These are phyloP conservation scores for Melanocharis versteri DNA, from an alignment of 2,113 vertebrate species.

Conservation along the genomic window DNA sequence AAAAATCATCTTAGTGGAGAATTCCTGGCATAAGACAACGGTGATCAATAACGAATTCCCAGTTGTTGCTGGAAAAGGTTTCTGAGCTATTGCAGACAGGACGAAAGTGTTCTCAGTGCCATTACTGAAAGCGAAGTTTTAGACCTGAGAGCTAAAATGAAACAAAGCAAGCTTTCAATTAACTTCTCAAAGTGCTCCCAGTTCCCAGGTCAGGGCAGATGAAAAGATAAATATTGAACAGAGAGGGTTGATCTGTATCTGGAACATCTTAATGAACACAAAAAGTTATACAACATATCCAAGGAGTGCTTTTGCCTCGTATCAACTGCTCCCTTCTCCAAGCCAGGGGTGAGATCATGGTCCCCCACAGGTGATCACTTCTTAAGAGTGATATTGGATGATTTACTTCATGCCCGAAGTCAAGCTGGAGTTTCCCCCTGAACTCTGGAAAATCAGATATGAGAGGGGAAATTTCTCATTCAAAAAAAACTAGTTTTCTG, in stretches of 20 bases:
- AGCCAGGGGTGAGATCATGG: background rate
- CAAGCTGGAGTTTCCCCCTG: background rate
- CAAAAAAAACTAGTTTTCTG: background rate
- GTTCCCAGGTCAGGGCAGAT: slow-evolving; percentile 50
- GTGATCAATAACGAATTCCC: background rate
- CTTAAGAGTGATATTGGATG: background rate
- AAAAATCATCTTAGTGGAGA: background rate
- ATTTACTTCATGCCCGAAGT: background rate
- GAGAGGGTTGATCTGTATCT: slow-evolving; percentile 20
- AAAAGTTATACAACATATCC: background rate
- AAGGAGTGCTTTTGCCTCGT: background rate
- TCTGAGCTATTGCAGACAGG: background rate
- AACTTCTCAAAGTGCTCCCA: slow-evolving; percentile 31
- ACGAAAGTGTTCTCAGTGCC: slow-evolving; percentile 1
- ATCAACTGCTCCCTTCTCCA: background rate
- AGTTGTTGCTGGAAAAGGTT: slow-evolving; percentile 1
- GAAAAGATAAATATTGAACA: slow-evolving; percentile 58
- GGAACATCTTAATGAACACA: slow-evolving; percentile 44
- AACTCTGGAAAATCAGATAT: background rate
- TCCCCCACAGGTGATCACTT: background rate
- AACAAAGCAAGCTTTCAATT: slow-evolving; percentile 50
- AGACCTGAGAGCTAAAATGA: slow-evolving; percentile 35
- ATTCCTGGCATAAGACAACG: slow-evolving; percentile 19
- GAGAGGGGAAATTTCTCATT: background rate
- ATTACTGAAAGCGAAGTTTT: background rate